Conservation (phyloP, 2,797 vertebrate genomes). For the Lacerta viridis region DNA sequence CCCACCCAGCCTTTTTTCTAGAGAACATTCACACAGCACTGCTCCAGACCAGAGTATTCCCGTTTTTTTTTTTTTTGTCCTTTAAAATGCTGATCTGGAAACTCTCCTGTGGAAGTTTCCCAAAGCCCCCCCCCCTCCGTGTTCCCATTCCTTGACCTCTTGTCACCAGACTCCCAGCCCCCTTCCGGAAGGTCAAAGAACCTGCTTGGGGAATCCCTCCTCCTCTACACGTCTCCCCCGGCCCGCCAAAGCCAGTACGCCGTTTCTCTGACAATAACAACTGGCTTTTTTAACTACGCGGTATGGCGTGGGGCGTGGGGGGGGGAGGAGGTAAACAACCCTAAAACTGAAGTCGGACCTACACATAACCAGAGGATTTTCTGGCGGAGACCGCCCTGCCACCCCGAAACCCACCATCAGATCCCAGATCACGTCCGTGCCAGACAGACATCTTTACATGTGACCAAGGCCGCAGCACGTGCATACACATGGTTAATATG, state of each 20-base stretch:
- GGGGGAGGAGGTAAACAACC: not conserved
- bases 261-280: not conserved
- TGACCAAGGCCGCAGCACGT: slow-evolving; percentile 32
- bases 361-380: not conserved
- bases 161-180: slow-evolving; percentile 4
- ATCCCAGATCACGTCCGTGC: not conserved
- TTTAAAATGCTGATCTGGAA: not conserved
- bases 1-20: not conserved
- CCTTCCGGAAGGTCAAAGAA: not conserved
- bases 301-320: not conserved
- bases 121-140: too few species aligned
- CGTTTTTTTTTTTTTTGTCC: not conserved
- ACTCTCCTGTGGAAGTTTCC: not conserved
- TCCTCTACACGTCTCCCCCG: not conserved
- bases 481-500: slow-evolving; percentile 21
- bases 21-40: not conserved
- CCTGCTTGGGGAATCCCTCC: not conserved
- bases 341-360: not conserved
- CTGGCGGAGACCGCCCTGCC: not conserved
- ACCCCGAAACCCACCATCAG: not conserved
- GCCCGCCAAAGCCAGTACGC: not conserved
- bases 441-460: not conserved
- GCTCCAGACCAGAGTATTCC: not conserved
- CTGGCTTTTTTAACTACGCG: not conserved
- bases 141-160: not conserved